A percentile compares a stretch with the other conserved stretches of the same genome.
phyloP scores from a whole-genome alignment of 2,113 vertebrate species.

The Montifringilla adamsi region DNA sequence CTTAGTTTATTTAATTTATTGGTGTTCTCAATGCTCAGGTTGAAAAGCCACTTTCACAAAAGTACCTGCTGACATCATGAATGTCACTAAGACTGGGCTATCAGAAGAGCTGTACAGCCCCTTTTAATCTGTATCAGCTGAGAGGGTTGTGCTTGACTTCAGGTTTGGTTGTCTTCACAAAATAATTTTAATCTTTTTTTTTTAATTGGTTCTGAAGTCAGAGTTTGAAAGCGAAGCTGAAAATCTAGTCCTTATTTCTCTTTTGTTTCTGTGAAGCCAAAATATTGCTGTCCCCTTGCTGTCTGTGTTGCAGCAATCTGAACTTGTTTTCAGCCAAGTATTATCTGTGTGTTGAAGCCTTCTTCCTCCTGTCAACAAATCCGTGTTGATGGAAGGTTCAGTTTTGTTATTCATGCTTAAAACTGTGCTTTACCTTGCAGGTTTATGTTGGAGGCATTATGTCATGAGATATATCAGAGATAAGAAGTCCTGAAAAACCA shows the following conservation, averaged over 20 bases:
- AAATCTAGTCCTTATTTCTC: neutral
- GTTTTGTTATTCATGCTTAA: neutral
- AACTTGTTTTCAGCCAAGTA: neutral
- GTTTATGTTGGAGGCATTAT: neutral
- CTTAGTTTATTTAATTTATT: neutral
- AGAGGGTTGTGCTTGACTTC: neutral
- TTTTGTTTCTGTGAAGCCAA: neutral
- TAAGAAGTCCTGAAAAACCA: neutral
- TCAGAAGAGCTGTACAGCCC: neutral
- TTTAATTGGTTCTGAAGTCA: neutral
- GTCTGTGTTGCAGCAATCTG: neutral
- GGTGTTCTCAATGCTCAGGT: neutral
- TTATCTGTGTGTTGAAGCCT: neutral
- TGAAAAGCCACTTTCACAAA: neutral
- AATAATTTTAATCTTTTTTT: neutral
- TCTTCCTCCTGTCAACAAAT: neutral
- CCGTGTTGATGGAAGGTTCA: neutral
- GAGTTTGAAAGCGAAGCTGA: neutral
- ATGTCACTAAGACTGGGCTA: neutral
- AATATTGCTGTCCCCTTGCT: neutral
- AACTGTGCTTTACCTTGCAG: neutral
- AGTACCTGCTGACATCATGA: neutral
- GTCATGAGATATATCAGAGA: neutral
- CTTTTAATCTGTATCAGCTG: accelerated
- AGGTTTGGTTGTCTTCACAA: neutral